phyloP scores from a whole-genome alignment of 1,140 invertebrate species.

The Nasonia longicornis region DNA sequence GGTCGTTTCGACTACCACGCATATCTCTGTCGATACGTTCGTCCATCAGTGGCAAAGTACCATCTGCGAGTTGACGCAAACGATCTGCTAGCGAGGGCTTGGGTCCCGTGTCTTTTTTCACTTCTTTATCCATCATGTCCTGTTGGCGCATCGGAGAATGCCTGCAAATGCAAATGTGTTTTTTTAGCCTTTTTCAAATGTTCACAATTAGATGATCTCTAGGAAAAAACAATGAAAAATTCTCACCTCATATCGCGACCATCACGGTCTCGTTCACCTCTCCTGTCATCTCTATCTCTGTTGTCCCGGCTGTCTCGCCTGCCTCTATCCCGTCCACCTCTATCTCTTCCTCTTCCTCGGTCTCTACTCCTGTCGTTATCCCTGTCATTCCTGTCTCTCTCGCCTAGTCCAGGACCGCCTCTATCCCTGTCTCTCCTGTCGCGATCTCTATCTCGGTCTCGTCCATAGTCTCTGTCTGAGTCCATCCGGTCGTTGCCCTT shows the following conservation, averaged over 20 bases:
- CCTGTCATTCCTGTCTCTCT: conserved; percentile 41
- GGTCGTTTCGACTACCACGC: conserved; percentile 35
- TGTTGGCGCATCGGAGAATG: conserved; percentile 38
- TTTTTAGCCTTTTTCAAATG: neutral
- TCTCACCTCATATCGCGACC: conserved; percentile 38
- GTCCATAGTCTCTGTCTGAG: conserved; percentile 52
- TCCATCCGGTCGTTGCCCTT: conserved; percentile 60
- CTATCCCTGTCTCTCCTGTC: conserved; percentile 47
- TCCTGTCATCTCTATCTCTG: conserved; percentile 41
- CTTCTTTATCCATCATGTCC: conserved; percentile 44
- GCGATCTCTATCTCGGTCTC: conserved; percentile 32
- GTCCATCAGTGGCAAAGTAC: conserved; percentile 62
- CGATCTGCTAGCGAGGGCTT: conserved; percentile 66
- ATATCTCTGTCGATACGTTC: conserved; percentile 61
- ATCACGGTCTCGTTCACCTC: conserved; percentile 48
- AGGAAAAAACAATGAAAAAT: neutral
- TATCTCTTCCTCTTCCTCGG: conserved; percentile 57
- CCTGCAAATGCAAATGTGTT: conserved; percentile 3
- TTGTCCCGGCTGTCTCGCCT: conserved; percentile 45
- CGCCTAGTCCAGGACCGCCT: conserved; percentile 52
- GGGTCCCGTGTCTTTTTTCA: conserved; percentile 56
- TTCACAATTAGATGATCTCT: neutral
- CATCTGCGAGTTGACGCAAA: conserved; percentile 65
- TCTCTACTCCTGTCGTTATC: conserved; percentile 57
- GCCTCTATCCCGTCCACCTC: conserved; percentile 61